Evolutionary conservation across 1,140 invertebrate species (phyloP), one percentile per base, ranked within the genome.

Genomic region (Rhagoletis zephyria): DNA sequence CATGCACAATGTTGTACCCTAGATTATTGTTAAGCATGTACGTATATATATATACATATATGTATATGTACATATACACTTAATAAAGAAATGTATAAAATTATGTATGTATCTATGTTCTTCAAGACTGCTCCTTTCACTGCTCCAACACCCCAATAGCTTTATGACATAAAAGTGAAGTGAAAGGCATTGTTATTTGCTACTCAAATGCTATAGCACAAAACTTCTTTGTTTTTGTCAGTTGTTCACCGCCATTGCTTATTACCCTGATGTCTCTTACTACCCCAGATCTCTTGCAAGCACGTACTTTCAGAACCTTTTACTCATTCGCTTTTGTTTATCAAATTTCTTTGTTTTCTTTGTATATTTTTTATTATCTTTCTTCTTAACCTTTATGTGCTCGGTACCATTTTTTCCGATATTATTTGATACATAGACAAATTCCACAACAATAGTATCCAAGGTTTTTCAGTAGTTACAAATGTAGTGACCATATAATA

Each of bases 181-280:
- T 81, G 48, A 42, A 19, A 19, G 74, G 19, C 74, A 81, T 81
- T 81, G 48, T 81, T 81, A 81, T 81, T 74, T 74, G 48, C 48
- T 30, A 81, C 74, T 56, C 48, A 81, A 81, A 81, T 81, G 48
- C 56, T 14, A 9, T 56, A 30, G 70, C 30, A 16, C 12, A 16
- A 48, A 74, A 74, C 14, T 74, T 81, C 7, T 10, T 7, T 81
- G 74, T 42, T 30, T 51, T n/a, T 42, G n/a, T 56, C 48, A 56
- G n/a, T 56, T 56, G 14, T 10, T 6, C 74, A 56, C 74, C 74
- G 14, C 56, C 16, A n/a, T 51, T 10, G 14, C 74, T 19, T 30
- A 19, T 19, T 74, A 51, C 45, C 4, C 16, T 81, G 48, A 56
- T 56, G 19, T 12, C 48, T 81, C 7, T 30, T n/a, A 40, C 67